phyloP scores from a whole-genome alignment of 2,888 invertebrate genomes.

The Sarcophaga caerulescens region DNA sequence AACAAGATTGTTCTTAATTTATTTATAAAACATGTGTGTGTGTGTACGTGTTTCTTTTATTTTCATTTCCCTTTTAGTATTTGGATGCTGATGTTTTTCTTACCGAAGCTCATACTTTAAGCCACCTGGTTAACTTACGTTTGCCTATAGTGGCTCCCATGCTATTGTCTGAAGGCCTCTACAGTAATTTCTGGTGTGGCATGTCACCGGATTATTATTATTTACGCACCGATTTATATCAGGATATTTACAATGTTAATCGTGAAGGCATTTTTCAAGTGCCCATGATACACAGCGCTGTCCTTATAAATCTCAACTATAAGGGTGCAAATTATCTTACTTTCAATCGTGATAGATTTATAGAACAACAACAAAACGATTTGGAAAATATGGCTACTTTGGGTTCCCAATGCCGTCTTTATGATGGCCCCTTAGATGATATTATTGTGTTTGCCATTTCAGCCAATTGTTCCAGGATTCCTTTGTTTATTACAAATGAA shows the following conservation, averaged over 20 bases:
- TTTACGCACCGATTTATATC: constrained; percentile 91
- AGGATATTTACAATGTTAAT: constrained; percentile 87
- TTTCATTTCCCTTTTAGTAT: constrained; percentile 82
- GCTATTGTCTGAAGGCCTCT: constrained; percentile 91
- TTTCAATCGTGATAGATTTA: constrained; percentile 83
- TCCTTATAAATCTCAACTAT: constrained; percentile 88
- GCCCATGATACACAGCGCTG: constrained; percentile 95
- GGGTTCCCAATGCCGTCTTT: constrained; percentile 81
- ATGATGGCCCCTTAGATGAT: constrained; percentile 92
- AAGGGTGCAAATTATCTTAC: constrained; percentile 85
- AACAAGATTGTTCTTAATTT: neutral
- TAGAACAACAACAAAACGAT: constrained; percentile 72
- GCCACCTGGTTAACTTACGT: constrained; percentile 84
- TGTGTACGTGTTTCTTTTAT: constrained; percentile 6
- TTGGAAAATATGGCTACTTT: constrained; percentile 64
- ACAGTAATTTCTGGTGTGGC: constrained; percentile 98
- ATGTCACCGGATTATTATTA: constrained; percentile 94
- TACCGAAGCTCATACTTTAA: constrained; percentile 85
- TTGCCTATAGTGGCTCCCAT: constrained; percentile 90
- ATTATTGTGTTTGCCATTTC: constrained; percentile 95
- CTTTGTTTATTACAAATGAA: constrained; percentile 91
- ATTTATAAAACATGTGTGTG: neutral
- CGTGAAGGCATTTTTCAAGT: constrained; percentile 90
- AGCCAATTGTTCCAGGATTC: constrained; percentile 86
- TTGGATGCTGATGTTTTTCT: constrained; percentile 93